Base-by-base conservation (phyloP, 1,140 invertebrate genomes). In the Metaphire vulgaris region DNA sequence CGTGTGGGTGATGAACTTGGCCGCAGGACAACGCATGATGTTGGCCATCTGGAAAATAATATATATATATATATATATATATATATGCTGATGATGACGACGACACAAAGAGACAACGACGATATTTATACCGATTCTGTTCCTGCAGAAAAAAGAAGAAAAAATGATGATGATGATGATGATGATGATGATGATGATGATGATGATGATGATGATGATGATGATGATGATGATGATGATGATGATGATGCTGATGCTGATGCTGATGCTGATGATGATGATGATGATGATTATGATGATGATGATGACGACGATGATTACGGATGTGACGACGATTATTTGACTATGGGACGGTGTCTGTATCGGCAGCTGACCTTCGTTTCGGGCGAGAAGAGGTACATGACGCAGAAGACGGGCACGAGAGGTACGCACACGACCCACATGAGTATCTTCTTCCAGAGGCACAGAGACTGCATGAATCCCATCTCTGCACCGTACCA, bases 401-500 rank as follows among this genome's bases (percentile, higher is more conserved):
- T 92, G 56, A 96, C 87, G 74, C 95, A 96, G 85, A 97, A 93
- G 74, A 98, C 88, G 16, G 97, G 96, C 87, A 98, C 99, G 80
- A 97, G 89, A 41, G 94, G 89, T 6, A 95, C 95, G 81, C 98
- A 97, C 74, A 92, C 88, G 33, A 96, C 90, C 80, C 97, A 97
- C 87, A 99, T 93, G 77, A 95, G 84, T 15, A 94, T 92, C 86
- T 97, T 94, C 28, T 80, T 77, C 34, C 75, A 76, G 15, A 76
- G 65, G 21, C 30, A 64, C 71, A 77, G 32, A 76, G 96, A 89
- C n/a, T 97, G 90, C 72, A 80, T 76, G 87, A 99, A 99, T 0
- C 96, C 96, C 0, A 96, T 96, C 72, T 98, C 88, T 67, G 95
- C 95, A 84, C 98, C 96, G 88, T 98, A 99, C 97, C 97, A 99